Base-by-base conservation (phyloP, 2,888 invertebrate genomes). In the Cataglyphis cursor region DNA sequence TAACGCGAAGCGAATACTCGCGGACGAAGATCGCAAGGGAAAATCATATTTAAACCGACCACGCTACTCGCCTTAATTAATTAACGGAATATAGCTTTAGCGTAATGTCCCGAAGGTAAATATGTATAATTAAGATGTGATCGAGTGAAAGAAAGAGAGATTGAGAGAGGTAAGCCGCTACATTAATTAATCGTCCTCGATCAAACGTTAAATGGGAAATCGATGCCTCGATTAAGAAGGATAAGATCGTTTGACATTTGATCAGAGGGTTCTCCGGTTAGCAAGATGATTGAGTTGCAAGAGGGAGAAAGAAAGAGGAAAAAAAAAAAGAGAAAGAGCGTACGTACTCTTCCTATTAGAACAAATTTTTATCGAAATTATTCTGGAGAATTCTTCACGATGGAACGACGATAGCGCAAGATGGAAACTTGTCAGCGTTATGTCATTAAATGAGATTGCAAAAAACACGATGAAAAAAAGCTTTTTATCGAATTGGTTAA, bases 51-150 rank as follows among this genome's bases (percentile, higher is more conserved):
- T 82, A 87, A 90, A 88, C 85, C 85, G 89, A 90, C 90, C 90
- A 90, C 90, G 91, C 87, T 90, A 89, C 90, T 90, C 90, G 90
- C 90, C 90, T 90, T 90, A 90, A 90, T 90, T 90, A 90, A 90
- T 91, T 90, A 90, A 91, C 85, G 87, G 83, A 85, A 85, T 80
- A 80, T 89, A 89, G 84, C 81, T 85, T 82, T 90, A 90, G 88
- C 83, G 66, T 91, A 87, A 82, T 84, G 82, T 86, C 84, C 82
- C 86, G 82, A 82, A 85, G 85, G 83, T 85, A 87, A 87, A 88
- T 68, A 66, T 76, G 65, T 82, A 86, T 83, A 65, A 88, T 61
- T 85, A 84, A 87, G 84, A 66, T 82, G 81, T 68, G 68, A 88
- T 70, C 76, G 84, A 68, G 82, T 61, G 31, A 80, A 54, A 80